Conservation (phyloP, 1,140 invertebrate species). For the Cherax quadricarinatus region DNA sequence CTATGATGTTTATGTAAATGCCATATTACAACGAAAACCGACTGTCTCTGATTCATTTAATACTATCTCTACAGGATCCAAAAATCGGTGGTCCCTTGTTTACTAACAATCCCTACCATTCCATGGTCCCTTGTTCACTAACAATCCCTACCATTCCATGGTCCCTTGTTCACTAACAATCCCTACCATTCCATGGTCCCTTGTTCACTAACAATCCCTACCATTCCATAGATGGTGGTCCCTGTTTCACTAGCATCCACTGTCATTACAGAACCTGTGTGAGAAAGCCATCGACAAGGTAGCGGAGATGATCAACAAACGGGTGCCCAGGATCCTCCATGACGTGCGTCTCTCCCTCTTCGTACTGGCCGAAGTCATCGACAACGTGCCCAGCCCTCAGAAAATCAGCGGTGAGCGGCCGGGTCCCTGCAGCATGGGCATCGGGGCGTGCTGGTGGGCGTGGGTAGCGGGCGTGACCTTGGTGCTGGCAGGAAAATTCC, state of each 20-base stretch:
- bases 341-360: constrained; percentile 61
- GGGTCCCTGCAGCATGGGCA: background rate
- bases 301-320: constrained; percentile 46
- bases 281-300: constrained; percentile 21
- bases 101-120: no score
- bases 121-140: no score
- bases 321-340: constrained; percentile 37
- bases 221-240: background rate
- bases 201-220: background rate
- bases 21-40: no score
- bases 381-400: constrained; percentile 59
- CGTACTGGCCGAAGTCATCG: constrained; percentile 57
- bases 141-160: no score
- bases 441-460: constrained; percentile 28
- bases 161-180: no score
- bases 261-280: constrained; percentile 33
- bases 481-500: background rate
- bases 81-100: no score
- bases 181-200: no score
- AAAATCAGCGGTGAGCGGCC: constrained; percentile 38
- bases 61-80: no score
- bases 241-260: background rate
- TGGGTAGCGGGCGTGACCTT: constrained; percentile 7
- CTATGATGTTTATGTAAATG: no score
- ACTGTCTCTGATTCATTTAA: no score